Evolutionary conservation across 2,888 invertebrate genomes (phyloP), one percentile per base, ranked within the genome.

Genomic region (Scaeva pyrastri): DNA sequence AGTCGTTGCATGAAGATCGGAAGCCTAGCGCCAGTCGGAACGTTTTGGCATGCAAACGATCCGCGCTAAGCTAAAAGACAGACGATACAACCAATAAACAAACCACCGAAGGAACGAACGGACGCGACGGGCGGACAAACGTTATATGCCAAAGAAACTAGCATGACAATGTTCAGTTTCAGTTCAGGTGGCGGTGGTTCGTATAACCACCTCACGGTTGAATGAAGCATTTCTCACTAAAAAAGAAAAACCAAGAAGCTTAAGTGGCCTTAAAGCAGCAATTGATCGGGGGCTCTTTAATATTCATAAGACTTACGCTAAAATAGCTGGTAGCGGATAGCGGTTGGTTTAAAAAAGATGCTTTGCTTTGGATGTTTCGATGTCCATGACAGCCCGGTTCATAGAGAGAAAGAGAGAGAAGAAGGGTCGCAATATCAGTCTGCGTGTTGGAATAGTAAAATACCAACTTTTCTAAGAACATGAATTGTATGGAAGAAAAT

Each of bases 11-110:
- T 23, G 58, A 70, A 55, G 26, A 82, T 86, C 86, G 86, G 86
- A 86, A 86, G 86, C 86, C 82, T 82, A 86, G 86, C 86, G 86
- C 86, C 86, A 86, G 86, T 78, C 58, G 71, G 19, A 64, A 86
- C 86, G 86, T 71, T 82, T 78, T 78, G 86, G 86, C 86, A 86
- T 86, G 86, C 86, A 86, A 86, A 86, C 74, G 62, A 74, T 82
- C 56, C 39, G 31, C 8, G 31, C 8, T 8, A 23, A 3, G 41
- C 19, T 50, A 45, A 21, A 14, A 56, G 31, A 39, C 71, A 31
- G 68, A 39, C 11, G 52, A 52, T 52, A 50, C 64, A 66, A 14
- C 21, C 36, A 66, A 66, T 48, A 64, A 45, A 45, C 21, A 12
- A 45, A 45, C 45, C 45, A n/a, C 26, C 41, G 7, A 19, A 8